These are phyloP conservation scores for Lomographa bimaculata DNA, from an alignment of 2,888 invertebrate genomes.

Conservation along the genomic window DNA sequence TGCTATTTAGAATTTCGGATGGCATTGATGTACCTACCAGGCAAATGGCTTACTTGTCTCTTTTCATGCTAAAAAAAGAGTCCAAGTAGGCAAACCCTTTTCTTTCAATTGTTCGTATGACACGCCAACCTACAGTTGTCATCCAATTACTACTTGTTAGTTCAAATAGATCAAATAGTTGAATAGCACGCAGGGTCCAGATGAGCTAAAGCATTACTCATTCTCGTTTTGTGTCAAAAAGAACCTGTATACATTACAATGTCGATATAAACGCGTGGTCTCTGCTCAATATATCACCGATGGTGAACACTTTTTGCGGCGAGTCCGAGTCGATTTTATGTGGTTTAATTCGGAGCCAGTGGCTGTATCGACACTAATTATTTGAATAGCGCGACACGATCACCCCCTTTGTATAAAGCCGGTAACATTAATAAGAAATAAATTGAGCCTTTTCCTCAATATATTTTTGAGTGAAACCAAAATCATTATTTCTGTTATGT, in stretches of 20 bases:
- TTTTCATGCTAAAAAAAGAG: no score
- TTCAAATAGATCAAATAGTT: slow-evolving; percentile 10
- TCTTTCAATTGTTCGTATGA: no score
- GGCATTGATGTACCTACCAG: no score
- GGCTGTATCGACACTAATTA: slow-evolving; percentile 75
- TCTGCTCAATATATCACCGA: slow-evolving; percentile 11
- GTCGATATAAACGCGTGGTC: slow-evolving; percentile 11
- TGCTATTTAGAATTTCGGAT: no score
- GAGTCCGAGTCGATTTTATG: slow-evolving; percentile 62
- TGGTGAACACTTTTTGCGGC: slow-evolving; percentile 52
- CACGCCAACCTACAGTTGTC: no score
- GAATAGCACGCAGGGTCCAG: neutral
- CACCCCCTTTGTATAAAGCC: slow-evolving; percentile 68
- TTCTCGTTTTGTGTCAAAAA: neutral
- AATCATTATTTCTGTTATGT: no score
- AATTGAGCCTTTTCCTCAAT: no score
- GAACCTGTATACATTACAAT: slow-evolving; percentile 6
- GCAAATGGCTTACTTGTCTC: no score
- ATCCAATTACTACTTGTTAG: slow-evolving; percentile 11
- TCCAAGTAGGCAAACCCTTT: no score
- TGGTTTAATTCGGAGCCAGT: slow-evolving; percentile 70
- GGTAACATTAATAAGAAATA: no score
- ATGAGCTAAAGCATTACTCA: slow-evolving; percentile 4
- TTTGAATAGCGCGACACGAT: slow-evolving; percentile 75
- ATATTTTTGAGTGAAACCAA: no score